Percentiles rank a stretch among this genome's conserved stretches.
Evolutionary conservation across 2,113 vertebrate species (phyloP).

Genomic region (Sitta europaea): DNA sequence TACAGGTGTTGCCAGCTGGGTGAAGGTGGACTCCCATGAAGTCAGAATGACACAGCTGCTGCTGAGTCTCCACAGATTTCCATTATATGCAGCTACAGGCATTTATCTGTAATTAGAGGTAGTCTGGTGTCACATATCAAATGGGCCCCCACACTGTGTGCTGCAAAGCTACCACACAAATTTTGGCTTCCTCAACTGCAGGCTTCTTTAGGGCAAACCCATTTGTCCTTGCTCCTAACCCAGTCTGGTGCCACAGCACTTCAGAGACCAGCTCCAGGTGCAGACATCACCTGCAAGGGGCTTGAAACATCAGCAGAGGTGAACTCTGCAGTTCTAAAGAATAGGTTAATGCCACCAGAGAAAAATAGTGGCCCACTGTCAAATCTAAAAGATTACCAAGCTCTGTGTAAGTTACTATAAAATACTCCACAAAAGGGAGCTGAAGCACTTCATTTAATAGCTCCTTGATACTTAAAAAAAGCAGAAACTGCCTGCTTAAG

Average conservation of each 20-base stretch:
- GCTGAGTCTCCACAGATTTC: neutral
- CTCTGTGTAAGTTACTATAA: neutral
- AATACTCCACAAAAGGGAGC: neutral
- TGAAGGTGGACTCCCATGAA: neutral
- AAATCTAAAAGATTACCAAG: neutral
- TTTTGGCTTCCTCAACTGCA: neutral
- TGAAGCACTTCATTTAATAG: neutral
- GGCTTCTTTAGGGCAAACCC: neutral
- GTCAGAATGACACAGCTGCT: neutral
- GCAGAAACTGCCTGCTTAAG: neutral
- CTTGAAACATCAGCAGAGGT: neutral
- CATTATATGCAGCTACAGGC: neutral
- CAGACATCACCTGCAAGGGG: neutral
- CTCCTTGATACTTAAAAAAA: neutral
- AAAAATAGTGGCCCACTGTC: neutral
- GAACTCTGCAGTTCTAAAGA: neutral
- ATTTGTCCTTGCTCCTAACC: neutral
- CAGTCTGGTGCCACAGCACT: neutral
- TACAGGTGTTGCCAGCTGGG: neutral
- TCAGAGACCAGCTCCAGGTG: neutral
- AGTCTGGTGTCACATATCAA: neutral
- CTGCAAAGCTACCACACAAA: neutral
- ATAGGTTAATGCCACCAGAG: neutral
- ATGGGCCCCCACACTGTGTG: neutral
- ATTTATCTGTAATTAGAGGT: neutral